A percentile compares a stretch with the other conserved stretches of the same genome.
Evolutionary conservation across 1,140 invertebrate species (phyloP).

Genomic region (Ditylenchus dipsaci): DNA sequence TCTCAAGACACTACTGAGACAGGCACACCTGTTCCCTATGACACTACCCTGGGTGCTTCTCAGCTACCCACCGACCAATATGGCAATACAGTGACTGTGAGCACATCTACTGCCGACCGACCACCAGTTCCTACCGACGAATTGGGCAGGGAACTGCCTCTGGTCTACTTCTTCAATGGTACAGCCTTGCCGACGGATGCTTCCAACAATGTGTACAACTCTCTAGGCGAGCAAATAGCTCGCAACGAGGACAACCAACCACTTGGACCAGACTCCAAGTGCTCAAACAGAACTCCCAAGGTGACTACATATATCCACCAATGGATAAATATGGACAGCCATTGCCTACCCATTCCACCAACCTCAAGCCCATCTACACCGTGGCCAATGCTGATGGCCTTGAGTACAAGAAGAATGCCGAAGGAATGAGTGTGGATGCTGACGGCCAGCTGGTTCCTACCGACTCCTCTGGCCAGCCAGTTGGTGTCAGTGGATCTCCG

Average conservation of each 20-base stretch:
- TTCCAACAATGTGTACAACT: conserved; percentile 21
- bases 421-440: conserved; percentile 17
- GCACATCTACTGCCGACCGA: conserved; percentile 15
- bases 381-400: conserved; percentile 20
- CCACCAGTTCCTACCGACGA: conserved; percentile 34
- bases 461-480: conserved; percentile 24
- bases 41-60: conserved; percentile 10
- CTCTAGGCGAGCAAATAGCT: conserved; percentile 19
- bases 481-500: conserved; percentile 35
- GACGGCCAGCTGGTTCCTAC: conserved; percentile 41
- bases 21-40: background rate
- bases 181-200: conserved; percentile 19
- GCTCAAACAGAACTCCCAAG: conserved; percentile 38
- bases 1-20: background rate
- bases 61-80: conserved; percentile 39
- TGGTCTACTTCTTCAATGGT: conserved; percentile 41
- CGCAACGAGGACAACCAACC: conserved; percentile 29
- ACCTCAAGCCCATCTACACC: background rate
- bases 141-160: conserved; percentile 35
- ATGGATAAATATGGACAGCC: conserved; percentile 34
- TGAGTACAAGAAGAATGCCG: conserved; percentile 14
- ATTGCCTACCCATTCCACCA: conserved; percentile 17
- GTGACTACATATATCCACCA: conserved; percentile 47
- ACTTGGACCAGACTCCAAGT: conserved; percentile 42
- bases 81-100: conserved; percentile 27